phyloP scores from a whole-genome alignment of 1,140 invertebrate species.

The Solen grandis region DNA sequence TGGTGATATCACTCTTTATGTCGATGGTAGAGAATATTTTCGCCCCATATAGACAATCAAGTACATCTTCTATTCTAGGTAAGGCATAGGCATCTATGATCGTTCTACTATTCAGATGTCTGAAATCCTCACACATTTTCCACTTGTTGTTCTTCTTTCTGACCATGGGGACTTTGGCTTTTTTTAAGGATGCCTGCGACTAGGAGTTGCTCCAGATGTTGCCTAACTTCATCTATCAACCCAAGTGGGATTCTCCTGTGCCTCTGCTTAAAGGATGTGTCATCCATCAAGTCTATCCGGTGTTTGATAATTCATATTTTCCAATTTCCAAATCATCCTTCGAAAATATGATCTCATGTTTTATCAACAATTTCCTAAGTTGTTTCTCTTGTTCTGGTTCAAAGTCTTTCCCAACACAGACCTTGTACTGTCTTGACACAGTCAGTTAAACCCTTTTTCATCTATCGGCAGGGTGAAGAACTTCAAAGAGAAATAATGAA shows the following conservation, averaged over 20 bases:
- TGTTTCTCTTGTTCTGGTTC: not conserved
- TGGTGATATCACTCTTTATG: no score
- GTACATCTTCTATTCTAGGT: no score
- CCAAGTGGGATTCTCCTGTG: constrained; percentile 2
- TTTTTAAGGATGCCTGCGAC: not conserved
- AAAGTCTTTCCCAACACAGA: not conserved
- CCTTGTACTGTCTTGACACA: no score
- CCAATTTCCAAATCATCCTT: constrained; percentile 22
- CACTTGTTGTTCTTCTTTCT: constrained; percentile 47
- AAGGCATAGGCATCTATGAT: no score
- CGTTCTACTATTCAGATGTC: constrained; percentile 80
- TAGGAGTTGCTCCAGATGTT: constrained; percentile 6
- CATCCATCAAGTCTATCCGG: constrained; percentile 13
- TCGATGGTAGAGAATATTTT: no score
- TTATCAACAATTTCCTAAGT: not conserved
- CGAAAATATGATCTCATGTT: not conserved
- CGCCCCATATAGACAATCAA: no score
- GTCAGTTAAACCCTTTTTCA: no score
- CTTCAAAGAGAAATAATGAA: not conserved
- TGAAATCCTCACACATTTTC: constrained; percentile 80
- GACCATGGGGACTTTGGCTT: constrained; percentile 19
- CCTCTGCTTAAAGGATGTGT: constrained; percentile 26
- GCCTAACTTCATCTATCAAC: constrained; percentile 1
- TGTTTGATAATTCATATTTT: not conserved
- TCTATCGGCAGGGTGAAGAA: no score